Evolutionary conservation across 2,113 vertebrate species (phyloP).

Genomic region (Oncorhynchus masou): DNA sequence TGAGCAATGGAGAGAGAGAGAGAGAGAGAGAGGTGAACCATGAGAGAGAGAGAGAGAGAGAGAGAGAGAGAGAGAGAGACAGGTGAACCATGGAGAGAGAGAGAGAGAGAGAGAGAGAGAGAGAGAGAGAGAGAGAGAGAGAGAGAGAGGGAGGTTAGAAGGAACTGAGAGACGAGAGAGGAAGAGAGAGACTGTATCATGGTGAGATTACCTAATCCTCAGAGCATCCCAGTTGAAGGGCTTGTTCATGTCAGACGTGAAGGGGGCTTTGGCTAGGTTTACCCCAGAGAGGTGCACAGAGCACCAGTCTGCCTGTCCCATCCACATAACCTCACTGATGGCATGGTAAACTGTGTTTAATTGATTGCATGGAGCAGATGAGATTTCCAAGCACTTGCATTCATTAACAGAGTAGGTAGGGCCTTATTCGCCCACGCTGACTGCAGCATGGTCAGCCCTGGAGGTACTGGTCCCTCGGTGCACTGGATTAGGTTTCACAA

Average conservation of each 20-base stretch:
- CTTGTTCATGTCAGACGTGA: constrained; percentile 63
- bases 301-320: constrained; percentile 45
- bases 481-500: constrained; percentile 50
- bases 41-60: no score
- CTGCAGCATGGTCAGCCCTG: constrained; percentile 23
- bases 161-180: not conserved
- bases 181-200: constrained; percentile 59
- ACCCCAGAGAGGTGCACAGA: constrained; percentile 64
- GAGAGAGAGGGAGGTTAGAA: constrained; percentile 16
- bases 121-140: constrained; percentile 40
- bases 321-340: constrained; percentile 49
- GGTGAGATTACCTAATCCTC: constrained; percentile 74
- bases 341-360: constrained; percentile 68
- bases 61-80: not conserved
- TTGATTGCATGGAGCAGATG: constrained; percentile 64
- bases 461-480: not conserved
- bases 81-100: constrained; percentile 16
- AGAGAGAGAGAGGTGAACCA: constrained; percentile 20
- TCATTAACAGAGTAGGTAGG: constrained; percentile 58
- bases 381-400: constrained; percentile 55
- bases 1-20: constrained; percentile 52
- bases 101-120: constrained; percentile 44
- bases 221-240: constrained; percentile 64
- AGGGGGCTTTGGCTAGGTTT: constrained; percentile 65
- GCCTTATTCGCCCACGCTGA: constrained; percentile 36